Conservation (phyloP, 2,888 invertebrate genomes). For the Lithophane leautieri region DNA sequence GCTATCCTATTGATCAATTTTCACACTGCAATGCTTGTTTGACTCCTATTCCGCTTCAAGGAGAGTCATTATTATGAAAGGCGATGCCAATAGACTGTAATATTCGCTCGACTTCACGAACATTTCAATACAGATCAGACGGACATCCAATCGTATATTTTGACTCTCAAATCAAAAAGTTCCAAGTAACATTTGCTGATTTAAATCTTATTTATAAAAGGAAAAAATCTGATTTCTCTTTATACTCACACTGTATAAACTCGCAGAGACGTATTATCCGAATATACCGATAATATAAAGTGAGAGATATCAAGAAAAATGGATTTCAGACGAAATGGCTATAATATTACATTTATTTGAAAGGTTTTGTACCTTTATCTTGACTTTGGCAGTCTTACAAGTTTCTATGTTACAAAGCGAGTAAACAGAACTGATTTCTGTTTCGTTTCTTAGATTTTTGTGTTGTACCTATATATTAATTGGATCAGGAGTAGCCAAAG, state of each 20-base stretch:
- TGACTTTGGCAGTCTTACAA: constrained; percentile 24
- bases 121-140: not conserved
- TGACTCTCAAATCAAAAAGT: not conserved
- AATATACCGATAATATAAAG: constrained; percentile 27
- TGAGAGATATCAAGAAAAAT: constrained; percentile 38
- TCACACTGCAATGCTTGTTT: not conserved
- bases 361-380: constrained; percentile 23
- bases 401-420: constrained; percentile 30
- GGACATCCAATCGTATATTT: not conserved
- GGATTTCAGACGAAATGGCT: constrained; percentile 40
- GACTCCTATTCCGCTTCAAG: not conserved
- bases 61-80: not conserved
- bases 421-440: constrained; percentile 25
- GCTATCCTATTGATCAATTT: not conserved
- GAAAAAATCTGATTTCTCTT: constrained; percentile 39
- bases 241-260: constrained; percentile 13
- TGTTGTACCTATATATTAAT: not conserved
- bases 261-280: constrained; percentile 28
- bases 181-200: constrained; percentile 20
- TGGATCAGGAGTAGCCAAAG: not conserved
- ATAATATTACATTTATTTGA: constrained; percentile 46
- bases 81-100: not conserved
- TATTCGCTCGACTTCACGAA: not conserved
- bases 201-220: constrained; percentile 46
- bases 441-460: not conserved